A percentile compares a stretch with the other conserved stretches of the same genome.
Conservation (phyloP, 2,888 invertebrate species). For the Diplazon laetatorius region DNA sequence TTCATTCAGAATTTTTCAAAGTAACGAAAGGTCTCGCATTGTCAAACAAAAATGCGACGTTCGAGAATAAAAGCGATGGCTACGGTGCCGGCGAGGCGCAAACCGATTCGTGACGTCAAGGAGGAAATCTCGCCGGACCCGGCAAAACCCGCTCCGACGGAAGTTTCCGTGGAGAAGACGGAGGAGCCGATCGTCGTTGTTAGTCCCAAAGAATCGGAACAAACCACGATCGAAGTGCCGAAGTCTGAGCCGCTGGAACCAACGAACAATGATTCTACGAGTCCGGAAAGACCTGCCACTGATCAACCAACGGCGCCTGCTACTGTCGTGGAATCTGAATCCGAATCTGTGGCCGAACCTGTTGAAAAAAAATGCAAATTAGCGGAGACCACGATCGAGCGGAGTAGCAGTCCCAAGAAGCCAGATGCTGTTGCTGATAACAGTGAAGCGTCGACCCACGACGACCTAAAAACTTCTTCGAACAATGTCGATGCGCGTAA, state of each 20-base stretch:
- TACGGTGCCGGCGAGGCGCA: constrained; percentile 86
- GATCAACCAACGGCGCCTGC: not conserved
- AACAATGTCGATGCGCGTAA: constrained; percentile 15
- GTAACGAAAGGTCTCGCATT: no score
- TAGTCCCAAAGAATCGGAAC: not conserved
- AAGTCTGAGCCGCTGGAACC: not conserved
- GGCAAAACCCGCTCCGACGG: constrained; percentile 30
- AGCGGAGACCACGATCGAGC: not conserved
- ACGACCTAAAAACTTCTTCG: constrained; percentile 13
- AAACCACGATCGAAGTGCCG: constrained; percentile 5
- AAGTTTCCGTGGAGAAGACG: constrained; percentile 6
- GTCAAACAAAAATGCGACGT: constrained; percentile 60
- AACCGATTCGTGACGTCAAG: constrained; percentile 69
- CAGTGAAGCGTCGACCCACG: not conserved
- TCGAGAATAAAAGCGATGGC: constrained; percentile 90
- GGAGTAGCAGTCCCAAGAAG: not conserved
- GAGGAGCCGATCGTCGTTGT: no score
- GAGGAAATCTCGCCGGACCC: constrained; percentile 38
- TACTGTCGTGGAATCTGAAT: not conserved
- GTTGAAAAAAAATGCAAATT: not conserved
- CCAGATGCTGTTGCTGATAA: not conserved
- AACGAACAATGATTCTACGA: not conserved
- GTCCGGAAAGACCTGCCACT: not conserved
- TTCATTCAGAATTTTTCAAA: no score
- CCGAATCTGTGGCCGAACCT: not conserved